Base-by-base conservation (phyloP, 2,888 invertebrate genomes). In the Pristionchus mayeri region DNA sequence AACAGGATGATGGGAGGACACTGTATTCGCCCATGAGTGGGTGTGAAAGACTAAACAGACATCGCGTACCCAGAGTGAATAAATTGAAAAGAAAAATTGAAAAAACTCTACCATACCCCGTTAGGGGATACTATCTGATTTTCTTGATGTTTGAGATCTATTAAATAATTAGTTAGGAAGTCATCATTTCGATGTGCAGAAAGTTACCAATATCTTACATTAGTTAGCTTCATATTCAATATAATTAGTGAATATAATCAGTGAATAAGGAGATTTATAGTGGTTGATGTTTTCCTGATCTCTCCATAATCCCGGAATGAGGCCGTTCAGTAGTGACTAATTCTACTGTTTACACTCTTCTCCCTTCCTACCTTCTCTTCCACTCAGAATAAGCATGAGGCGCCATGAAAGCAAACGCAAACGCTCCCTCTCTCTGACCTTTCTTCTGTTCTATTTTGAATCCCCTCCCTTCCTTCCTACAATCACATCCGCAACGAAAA, bases 381-480 rank as follows among this genome's bases (percentile, higher is more conserved):
- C 24, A 37, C 40, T 71, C 71, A 37, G 67, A 40, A 71, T 71
- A 44, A 71, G 71, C 71, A 71, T 71, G 71, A 44, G 40, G 37
- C 71, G 37, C 71, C 71, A 71, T 71, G 71, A 34, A 71, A 71
- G 71, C 71, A 40, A 40, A 44, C 71, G 71, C 71, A 71, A 71
- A 71, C 71, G n/a, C 71, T 40, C 71, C 40, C 71, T 71, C 71
- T 40, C 71, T 71, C 71, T 71, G 71, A 71, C 71, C 71, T 71
- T 63, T 63, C 63, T 63, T 71, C 71, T 44, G 71, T 71, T 71
- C 71, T 71, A 71, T 71, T 71, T 71, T 71, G 71, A 71, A n/a
- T 71, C 71, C 40, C 40, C 71, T 40, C 24, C 18, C 54, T 24
- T 71, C 21, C 34, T 63, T 34, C 63, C 63, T 63, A 63, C 63